These are phyloP conservation scores for Neodiprion virginianus DNA, from an alignment of 1,140 invertebrate species.

Conservation along the genomic window DNA sequence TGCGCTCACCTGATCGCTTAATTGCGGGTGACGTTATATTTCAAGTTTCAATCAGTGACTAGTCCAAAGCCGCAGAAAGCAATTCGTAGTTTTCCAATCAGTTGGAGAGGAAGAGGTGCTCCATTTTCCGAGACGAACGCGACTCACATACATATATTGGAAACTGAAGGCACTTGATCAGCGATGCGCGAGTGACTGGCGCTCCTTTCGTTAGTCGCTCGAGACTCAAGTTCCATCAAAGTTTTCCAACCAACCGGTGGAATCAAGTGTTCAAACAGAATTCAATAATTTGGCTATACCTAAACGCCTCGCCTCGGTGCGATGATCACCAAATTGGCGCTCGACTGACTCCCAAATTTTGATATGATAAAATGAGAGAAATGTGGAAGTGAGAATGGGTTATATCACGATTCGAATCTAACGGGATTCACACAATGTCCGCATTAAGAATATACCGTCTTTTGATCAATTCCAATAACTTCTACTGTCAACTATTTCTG, in stretches of 20 bases:
- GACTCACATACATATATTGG: conserved; percentile 37
- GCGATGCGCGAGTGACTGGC: conserved; percentile 19
- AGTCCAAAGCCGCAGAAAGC: conserved; percentile 26
- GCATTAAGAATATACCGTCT: too few relatives aligned
- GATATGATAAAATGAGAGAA: too few relatives aligned
- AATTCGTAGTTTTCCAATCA: conserved; percentile 42
- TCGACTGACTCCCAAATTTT: too few relatives aligned
- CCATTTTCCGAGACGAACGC: conserved; percentile 36
- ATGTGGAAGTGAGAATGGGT: too few relatives aligned
- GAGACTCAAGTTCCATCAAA: neutral
- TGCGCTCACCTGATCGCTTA: neutral
- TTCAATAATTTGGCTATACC: too few relatives aligned
- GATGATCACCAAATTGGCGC: too few relatives aligned
- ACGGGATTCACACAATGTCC: too few relatives aligned
- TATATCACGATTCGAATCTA: too few relatives aligned
- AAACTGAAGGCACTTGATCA: conserved; percentile 34
- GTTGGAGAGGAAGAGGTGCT: conserved; percentile 27
- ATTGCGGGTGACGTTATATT: neutral
- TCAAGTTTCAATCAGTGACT: neutral
- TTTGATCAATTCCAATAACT: too few relatives aligned
- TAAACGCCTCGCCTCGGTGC: too few relatives aligned
- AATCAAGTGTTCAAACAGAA: neutral
- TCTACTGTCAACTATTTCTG: too few relatives aligned
- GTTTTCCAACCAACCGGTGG: neutral
- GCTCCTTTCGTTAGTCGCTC: conserved; percentile 13